Conservation (phyloP, 2,797 vertebrate species). For the Tokudaia tokunoshimensis region DNA sequence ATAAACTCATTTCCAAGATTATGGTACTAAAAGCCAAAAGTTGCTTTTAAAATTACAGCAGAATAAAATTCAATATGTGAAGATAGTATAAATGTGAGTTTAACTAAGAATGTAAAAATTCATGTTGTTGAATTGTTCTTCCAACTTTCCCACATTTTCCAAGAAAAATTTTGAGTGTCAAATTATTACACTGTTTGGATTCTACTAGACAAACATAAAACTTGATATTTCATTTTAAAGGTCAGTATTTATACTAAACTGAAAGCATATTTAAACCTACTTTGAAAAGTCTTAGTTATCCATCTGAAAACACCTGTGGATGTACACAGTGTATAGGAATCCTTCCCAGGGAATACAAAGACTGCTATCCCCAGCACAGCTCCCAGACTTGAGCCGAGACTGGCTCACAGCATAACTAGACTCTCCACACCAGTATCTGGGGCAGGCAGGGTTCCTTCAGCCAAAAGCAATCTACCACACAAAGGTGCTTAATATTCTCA, state of each 20-base stretch:
- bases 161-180: constrained; percentile 41
- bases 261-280: constrained; percentile 39
- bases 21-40: neutral
- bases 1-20: constrained; percentile 11
- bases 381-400: neutral
- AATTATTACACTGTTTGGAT: constrained; percentile 39
- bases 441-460: neutral
- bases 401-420: neutral
- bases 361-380: neutral
- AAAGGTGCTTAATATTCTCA: neutral
- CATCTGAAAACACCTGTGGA: neutral
- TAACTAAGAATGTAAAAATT: constrained; percentile 14
- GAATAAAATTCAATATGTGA: neutral
- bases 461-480: neutral
- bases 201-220: constrained; percentile 42
- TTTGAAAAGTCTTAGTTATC: constrained; percentile 39
- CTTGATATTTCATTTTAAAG: constrained; percentile 53
- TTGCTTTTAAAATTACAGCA: constrained; percentile 1
- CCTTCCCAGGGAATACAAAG: neutral
- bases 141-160: constrained; percentile 26
- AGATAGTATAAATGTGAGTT: neutral
- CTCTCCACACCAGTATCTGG: neutral
- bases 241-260: constrained; percentile 30
- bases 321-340: neutral
- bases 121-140: constrained; percentile 34